A percentile compares a stretch with the other conserved stretches of the same genome.
Evolutionary conservation across 2,888 invertebrate species (phyloP).

Genomic region (Erebia palarica): DNA sequence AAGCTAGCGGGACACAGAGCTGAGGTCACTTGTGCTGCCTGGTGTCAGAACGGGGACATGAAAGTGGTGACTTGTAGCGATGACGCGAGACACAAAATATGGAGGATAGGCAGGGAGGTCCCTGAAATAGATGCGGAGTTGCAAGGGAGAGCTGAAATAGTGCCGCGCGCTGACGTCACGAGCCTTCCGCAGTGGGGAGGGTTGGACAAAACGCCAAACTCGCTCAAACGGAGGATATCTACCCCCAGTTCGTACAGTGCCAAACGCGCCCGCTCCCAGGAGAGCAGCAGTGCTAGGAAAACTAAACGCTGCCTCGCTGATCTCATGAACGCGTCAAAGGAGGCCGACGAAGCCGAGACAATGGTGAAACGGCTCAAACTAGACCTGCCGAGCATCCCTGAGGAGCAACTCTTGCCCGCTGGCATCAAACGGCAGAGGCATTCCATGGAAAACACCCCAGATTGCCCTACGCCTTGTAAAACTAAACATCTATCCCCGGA

Average conservation of each 20-base stretch:
- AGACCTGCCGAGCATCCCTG: constrained; percentile 43
- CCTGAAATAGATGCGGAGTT: constrained; percentile 51
- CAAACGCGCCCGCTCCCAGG: constrained; percentile 46
- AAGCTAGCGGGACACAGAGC: constrained; percentile 89
- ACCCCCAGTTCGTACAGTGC: constrained; percentile 50
- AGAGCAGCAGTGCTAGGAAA: constrained; percentile 44
- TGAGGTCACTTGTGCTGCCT: constrained; percentile 94
- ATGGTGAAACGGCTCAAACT: constrained; percentile 54
- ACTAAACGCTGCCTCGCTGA: constrained; percentile 72
- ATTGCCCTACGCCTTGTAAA: constrained; percentile 39
- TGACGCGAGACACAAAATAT: constrained; percentile 89
- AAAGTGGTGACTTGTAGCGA: constrained; percentile 92
- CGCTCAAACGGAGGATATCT: constrained; percentile 63
- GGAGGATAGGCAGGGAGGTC: constrained; percentile 85
- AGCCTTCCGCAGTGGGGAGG: constrained; percentile 55
- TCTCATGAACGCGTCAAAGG: constrained; percentile 60
- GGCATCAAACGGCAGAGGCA: constrained; percentile 61
- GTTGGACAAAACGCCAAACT: constrained; percentile 76
- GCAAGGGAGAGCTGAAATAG: constrained; percentile 40
- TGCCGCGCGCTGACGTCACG: constrained; percentile 52
- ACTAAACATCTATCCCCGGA: constrained; percentile 44
- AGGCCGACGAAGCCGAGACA: constrained; percentile 48
- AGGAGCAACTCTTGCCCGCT: constrained; percentile 47
- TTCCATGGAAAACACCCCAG: constrained; percentile 13
- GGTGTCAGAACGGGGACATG: constrained; percentile 84